phyloP scores from a whole-genome alignment of 2,113 vertebrate genomes.

The Falcunculus frontatus region DNA sequence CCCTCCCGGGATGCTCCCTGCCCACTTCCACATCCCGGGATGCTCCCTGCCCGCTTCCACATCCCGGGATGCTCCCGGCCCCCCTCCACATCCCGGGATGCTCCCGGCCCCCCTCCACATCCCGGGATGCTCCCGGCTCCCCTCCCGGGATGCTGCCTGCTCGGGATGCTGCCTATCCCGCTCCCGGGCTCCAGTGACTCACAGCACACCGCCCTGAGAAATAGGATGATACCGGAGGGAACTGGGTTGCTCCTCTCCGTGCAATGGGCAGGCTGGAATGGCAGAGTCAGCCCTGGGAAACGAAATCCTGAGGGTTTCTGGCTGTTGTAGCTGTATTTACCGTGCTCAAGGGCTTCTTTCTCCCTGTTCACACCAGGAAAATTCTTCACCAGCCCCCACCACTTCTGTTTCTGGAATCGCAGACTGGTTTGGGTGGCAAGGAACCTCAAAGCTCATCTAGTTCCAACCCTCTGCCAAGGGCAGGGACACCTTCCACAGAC shows the following conservation, averaged over 20 bases:
- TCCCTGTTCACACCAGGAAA: not conserved
- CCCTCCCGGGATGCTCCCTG: not conserved
- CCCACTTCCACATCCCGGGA: rapidly evolving
- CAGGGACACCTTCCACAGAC: not conserved
- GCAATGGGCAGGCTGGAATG: rapidly evolving
- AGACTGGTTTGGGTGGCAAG: not conserved
- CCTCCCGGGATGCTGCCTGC: not conserved
- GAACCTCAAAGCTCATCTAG: not conserved
- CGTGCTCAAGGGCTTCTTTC: not conserved
- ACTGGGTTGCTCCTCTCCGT: not conserved
- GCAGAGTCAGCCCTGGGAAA: not conserved
- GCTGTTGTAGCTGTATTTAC: not conserved
- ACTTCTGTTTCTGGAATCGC: not conserved
- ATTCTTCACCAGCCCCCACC: rapidly evolving
- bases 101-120: not conserved
- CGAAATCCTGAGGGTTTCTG: rapidly evolving
- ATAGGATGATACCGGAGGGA: rapidly evolving
- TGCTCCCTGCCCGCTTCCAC: not conserved
- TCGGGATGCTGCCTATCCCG: not conserved
- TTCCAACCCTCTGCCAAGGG: not conserved
- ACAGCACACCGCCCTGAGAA: rapidly evolving
- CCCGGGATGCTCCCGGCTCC: not conserved
- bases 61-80: too few relatives aligned
- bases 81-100: not conserved
- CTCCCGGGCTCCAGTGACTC: not conserved